Evolutionary conservation across 2,797 vertebrate genomes (phyloP).

Genomic region (Muscicapa comitata): DNA sequence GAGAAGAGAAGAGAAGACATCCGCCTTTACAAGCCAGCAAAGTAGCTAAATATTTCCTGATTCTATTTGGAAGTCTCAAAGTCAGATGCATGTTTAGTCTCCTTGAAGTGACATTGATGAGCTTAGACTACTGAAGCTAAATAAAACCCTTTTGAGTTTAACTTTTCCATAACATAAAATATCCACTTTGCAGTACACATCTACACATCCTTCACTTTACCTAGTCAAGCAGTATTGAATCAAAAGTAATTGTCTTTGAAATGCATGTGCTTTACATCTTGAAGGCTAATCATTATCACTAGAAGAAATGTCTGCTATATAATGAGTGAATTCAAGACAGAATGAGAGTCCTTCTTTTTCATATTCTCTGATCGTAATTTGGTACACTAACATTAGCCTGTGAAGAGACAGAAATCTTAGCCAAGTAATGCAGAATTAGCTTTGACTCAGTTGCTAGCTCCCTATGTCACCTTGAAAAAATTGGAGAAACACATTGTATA

Average conservation of each 20-base stretch:
- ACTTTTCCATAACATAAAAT: slow-evolving; percentile 25
- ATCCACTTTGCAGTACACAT: background rate
- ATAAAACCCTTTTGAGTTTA: background rate
- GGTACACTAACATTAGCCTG: background rate
- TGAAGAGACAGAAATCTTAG: background rate
- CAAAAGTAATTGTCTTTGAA: slow-evolving; percentile 41
- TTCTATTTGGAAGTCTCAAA: background rate
- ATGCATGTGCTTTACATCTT: background rate
- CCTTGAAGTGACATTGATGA: slow-evolving; percentile 24
- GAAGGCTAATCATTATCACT: slow-evolving; percentile 18
- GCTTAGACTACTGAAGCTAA: background rate
- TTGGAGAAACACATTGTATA: background rate
- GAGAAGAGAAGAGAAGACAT: background rate
- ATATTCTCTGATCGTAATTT: background rate
- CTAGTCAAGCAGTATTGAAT: background rate
- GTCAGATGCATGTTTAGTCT: background rate
- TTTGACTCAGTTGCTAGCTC: background rate
- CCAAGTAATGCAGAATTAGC: background rate
- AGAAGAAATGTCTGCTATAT: background rate
- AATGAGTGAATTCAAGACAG: slow-evolving; percentile 4
- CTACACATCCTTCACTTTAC: background rate
- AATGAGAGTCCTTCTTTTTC: background rate
- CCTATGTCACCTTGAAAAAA: background rate
- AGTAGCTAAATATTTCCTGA: background rate
- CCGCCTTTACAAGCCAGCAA: background rate